Percentiles rank a stretch among this genome's conserved stretches.
Evolutionary conservation across 2,888 invertebrate species (phyloP).

Genomic region (Machimus rusticus): DNA sequence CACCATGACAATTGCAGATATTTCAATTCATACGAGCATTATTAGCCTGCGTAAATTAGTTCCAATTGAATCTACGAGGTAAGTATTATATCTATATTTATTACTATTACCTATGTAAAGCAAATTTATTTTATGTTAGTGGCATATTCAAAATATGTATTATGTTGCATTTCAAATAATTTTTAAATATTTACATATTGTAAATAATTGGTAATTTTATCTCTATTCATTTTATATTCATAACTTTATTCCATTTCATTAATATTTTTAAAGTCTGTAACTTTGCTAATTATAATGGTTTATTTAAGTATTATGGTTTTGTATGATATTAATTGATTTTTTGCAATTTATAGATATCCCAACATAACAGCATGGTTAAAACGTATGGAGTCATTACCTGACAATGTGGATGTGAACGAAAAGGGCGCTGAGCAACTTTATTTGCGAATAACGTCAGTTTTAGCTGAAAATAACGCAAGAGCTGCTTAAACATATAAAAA

Average conservation of each 20-base stretch:
- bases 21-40: slow-evolving; percentile 62
- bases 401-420: slow-evolving; percentile 54
- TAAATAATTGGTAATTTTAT: no score
- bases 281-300: no score
- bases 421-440: slow-evolving; percentile 50
- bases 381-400: slow-evolving; percentile 53
- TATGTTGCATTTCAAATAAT: no score
- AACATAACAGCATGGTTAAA: slow-evolving; percentile 54
- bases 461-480: slow-evolving; percentile 52
- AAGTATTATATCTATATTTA: no score
- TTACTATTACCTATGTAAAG: no score
- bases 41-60: slow-evolving; percentile 59
- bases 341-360: slow-evolving; percentile 51
- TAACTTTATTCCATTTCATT: no score
- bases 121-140: no score
- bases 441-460: slow-evolving; percentile 52
- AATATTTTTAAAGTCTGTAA: no score
- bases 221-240: no score
- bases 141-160: no score
- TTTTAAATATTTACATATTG: no score
- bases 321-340: slow-evolving; percentile 52
- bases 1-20: slow-evolving; percentile 63
- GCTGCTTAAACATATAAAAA: not conserved
- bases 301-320: no score
- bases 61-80: slow-evolving; percentile 53